Conservation (phyloP, 2,113 vertebrate genomes). For the Todiramphus saurophagus region DNA sequence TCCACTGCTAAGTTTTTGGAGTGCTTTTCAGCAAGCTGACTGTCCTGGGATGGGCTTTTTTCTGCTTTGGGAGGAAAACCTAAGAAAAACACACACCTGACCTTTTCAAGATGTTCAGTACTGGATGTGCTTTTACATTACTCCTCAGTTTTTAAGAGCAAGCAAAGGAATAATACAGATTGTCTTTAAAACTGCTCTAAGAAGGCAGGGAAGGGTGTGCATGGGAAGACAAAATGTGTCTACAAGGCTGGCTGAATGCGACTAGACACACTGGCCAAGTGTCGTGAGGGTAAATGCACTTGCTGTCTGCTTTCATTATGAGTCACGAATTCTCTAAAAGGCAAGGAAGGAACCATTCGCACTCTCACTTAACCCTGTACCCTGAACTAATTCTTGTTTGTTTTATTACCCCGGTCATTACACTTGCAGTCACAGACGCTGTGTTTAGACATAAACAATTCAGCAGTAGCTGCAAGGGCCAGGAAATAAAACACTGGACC, state of each 20-base stretch:
- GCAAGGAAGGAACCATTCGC: background rate
- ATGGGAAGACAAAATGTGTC: rapidly evolving
- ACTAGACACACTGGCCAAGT: background rate
- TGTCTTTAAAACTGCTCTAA: background rate
- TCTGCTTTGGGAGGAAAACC: background rate
- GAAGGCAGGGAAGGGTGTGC: background rate
- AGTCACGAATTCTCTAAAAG: background rate
- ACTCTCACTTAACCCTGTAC: background rate
- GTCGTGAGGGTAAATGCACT: background rate
- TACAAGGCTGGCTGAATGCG: background rate
- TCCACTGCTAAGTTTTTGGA: background rate
- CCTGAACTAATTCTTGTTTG: background rate
- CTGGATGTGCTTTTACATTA: background rate
- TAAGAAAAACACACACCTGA: background rate
- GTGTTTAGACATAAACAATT: background rate
- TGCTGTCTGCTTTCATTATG: conserved; percentile 42
- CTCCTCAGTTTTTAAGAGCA: background rate
- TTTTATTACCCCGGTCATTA: background rate
- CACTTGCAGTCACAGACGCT: background rate
- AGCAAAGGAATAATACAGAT: background rate
- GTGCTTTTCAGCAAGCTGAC: background rate
- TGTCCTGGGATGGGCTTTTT: background rate
- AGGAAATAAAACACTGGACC: background rate
- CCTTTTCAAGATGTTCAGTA: background rate
- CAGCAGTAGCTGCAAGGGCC: background rate